These are phyloP conservation scores for Dicyrtoma fusca DNA, from an alignment of 2,888 invertebrate species.

Conservation along the genomic window DNA sequence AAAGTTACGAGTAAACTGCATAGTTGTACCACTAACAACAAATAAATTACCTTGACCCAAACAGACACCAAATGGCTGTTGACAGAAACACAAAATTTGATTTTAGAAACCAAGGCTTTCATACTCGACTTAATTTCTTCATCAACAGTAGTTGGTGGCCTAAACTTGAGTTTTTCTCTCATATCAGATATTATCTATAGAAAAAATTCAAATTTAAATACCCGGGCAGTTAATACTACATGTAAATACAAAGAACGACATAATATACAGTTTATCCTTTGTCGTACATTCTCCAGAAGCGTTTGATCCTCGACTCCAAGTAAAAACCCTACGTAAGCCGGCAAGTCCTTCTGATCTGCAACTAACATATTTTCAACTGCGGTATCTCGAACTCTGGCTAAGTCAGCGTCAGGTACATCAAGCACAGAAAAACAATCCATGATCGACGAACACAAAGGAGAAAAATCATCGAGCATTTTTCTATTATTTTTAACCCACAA, in stretches of 20 bases:
- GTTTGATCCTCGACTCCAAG: constrained; percentile 13
- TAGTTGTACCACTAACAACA: too few species aligned
- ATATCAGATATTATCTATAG: constrained; percentile 22
- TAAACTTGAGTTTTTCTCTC: constrained; percentile 30
- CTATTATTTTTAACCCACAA: too few species aligned
- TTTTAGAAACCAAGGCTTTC: constrained; percentile 24
- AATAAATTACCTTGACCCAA: constrained; percentile 28
- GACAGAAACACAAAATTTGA: constrained; percentile 20
- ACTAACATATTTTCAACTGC: constrained; percentile 28
- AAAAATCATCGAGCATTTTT: constrained; percentile 33
- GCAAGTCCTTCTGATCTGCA: constrained; percentile 24
- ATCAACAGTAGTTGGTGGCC: background rate
- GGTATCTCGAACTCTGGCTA: constrained; percentile 12
- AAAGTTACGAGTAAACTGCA: too few species aligned
- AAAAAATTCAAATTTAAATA: background rate
- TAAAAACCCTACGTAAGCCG: constrained; percentile 31
- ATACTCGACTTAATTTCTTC: background rate
- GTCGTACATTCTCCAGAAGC: constrained; percentile 10
- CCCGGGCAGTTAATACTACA: background rate
- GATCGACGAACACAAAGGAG: constrained; percentile 25
- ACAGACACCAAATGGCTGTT: background rate
- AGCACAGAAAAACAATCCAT: constrained; percentile 32
- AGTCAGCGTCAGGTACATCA: constrained; percentile 23
- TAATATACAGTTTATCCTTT: too few species aligned
- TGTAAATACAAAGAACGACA: background rate